phyloP scores from a whole-genome alignment of 2,797 vertebrate species.

The Labroides dimidiatus region DNA sequence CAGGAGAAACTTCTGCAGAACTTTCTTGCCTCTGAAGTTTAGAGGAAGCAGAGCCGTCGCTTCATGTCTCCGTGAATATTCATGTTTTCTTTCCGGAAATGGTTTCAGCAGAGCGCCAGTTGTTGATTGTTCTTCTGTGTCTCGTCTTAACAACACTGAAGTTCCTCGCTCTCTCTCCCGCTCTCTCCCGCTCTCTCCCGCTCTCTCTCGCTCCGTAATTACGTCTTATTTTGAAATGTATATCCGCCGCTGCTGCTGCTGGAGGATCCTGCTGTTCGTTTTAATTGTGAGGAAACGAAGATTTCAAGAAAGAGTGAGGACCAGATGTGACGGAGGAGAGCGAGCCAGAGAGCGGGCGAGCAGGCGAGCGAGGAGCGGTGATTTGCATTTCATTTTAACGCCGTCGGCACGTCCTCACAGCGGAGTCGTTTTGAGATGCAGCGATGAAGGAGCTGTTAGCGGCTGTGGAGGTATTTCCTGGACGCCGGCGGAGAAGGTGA shows the following conservation, averaged over 20 bases:
- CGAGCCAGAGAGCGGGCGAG: constrained; percentile 16
- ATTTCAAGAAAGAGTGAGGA: constrained; percentile 48
- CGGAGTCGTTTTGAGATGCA: constrained; percentile 64
- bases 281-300: constrained; percentile 80
- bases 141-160: constrained; percentile 62
- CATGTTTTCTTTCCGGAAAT: constrained; percentile 43
- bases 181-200: constrained; percentile 50
- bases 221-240: constrained; percentile 74
- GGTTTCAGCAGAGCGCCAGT: constrained; percentile 35
- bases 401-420: constrained; percentile 58
- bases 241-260: constrained; percentile 42
- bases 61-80: constrained; percentile 67
- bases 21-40: constrained; percentile 9
- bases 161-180: too few species aligned
- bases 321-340: constrained; percentile 74
- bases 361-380: not conserved
- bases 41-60: not conserved
- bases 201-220: constrained; percentile 67
- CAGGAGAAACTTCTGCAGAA: not conserved
- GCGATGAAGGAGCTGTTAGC: constrained; percentile 69
- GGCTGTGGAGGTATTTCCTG: constrained; percentile 32
- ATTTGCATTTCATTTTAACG: constrained; percentile 79
- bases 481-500: constrained; percentile 26
- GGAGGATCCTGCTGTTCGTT: constrained; percentile 67
- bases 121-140: constrained; percentile 23